phyloP scores from a whole-genome alignment of 2,797 vertebrate genomes.

The Sebastes umbrosus region DNA sequence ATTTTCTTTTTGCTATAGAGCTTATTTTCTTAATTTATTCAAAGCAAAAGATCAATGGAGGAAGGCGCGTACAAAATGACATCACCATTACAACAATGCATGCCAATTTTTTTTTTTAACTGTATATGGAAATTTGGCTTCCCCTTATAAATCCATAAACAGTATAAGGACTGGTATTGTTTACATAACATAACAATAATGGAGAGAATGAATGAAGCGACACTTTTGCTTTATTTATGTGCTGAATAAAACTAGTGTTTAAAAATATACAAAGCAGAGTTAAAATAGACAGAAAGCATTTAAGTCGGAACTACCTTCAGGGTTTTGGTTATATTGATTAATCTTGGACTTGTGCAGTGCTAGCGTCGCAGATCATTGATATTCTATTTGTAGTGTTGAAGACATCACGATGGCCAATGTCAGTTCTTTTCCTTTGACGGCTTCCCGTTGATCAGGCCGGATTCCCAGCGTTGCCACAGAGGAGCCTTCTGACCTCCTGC shows the following conservation, averaged over 20 bases:
- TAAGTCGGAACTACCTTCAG: conserved; percentile 5
- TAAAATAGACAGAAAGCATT: background rate
- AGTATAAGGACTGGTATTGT: background rate
- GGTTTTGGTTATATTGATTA: background rate
- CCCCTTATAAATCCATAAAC: background rate
- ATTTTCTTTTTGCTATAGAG: background rate
- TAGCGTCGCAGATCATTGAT: background rate
- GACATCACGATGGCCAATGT: background rate
- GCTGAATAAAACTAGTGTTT: conserved; percentile 7
- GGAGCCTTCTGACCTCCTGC: conserved; percentile 68
- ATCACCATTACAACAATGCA: background rate
- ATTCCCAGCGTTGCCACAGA: conserved; percentile 84
- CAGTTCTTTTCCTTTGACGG: conserved; percentile 56
- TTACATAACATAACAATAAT: background rate
- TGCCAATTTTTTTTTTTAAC: background rate
- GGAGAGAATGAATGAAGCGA: background rate
- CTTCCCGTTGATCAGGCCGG: conserved; percentile 70
- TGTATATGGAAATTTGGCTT: background rate
- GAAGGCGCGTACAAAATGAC: background rate
- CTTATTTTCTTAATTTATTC: background rate
- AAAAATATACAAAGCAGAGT: conserved; percentile 23
- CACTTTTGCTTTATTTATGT: conserved; percentile 19
- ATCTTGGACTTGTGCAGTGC: background rate
- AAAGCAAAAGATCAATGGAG: background rate
- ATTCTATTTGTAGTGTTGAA: background rate